Conservation (phyloP, 2,888 invertebrate genomes). For the Dione vanillae region DNA sequence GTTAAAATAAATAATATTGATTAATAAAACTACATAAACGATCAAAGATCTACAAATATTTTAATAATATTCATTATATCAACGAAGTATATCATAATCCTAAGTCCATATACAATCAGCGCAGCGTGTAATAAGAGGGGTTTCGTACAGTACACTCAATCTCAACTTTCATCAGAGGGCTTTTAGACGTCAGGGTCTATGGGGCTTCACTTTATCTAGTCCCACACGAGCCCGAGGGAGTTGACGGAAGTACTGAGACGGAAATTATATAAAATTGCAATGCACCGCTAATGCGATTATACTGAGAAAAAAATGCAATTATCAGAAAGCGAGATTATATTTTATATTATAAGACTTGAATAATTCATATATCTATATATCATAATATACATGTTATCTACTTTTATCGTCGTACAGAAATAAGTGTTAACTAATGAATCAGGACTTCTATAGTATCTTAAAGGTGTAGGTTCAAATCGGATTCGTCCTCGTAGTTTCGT, state of each 20-base stretch:
- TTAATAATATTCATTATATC: neutral
- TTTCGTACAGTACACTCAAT: slow-evolving; percentile 38
- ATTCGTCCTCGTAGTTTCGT: too few relatives aligned
- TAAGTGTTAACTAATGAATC: too few relatives aligned
- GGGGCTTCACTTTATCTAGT: slow-evolving; percentile 47
- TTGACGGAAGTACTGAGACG: slow-evolving; percentile 46
- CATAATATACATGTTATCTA: neutral
- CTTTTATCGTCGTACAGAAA: too few relatives aligned
- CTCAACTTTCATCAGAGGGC: slow-evolving; percentile 47
- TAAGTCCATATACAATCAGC: neutral
- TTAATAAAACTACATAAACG: neutral
- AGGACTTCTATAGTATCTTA: too few relatives aligned
- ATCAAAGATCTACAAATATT: neutral
- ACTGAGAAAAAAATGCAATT: slow-evolving; percentile 10
- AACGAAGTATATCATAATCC: slow-evolving; percentile 9
- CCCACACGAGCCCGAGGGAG: slow-evolving; percentile 41
- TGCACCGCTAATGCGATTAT: slow-evolving; percentile 33
- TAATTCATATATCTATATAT: neutral
- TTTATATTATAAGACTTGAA: neutral
- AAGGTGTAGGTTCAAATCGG: too few relatives aligned
- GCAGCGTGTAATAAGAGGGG: neutral
- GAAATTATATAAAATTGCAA: slow-evolving; percentile 41
- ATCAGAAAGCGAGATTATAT: neutral
- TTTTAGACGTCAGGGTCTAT: slow-evolving; percentile 45
- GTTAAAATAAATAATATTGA: neutral